phyloP scores from a whole-genome alignment of 2,888 invertebrate genomes.

The Epirrhoe tristata region DNA sequence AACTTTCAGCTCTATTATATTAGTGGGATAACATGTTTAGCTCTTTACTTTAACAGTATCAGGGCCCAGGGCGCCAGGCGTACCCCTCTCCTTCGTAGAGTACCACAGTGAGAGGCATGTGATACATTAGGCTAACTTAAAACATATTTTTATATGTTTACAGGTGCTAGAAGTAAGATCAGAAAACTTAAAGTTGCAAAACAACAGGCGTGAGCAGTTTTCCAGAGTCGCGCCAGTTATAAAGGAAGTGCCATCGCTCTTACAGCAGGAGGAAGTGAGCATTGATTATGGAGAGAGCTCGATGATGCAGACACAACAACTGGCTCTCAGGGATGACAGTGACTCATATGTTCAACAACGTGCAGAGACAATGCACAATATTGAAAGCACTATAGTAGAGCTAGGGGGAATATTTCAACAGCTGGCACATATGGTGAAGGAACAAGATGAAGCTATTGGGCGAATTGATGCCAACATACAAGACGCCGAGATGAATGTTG shows the following conservation, averaged over 20 bases:
- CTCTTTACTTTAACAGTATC: too few species aligned
- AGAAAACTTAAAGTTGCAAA: constrained; percentile 98
- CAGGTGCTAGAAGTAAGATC: constrained; percentile 97
- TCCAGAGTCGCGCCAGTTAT: constrained; percentile 77
- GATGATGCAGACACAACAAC: constrained; percentile 84
- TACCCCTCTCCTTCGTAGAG: too few species aligned
- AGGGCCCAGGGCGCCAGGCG: too few species aligned
- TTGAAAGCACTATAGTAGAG: constrained; percentile 99
- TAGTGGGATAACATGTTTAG: too few species aligned
- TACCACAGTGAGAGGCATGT: too few species aligned
- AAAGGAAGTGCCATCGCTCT: constrained; percentile 74
- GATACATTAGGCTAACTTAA: background rate
- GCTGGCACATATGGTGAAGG: constrained; percentile 98
- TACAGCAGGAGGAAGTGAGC: constrained; percentile 90
- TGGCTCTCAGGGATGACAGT: constrained; percentile 92
- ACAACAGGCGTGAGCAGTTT: constrained; percentile 96
- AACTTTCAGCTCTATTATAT: too few species aligned
- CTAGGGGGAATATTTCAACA: constrained; percentile 99
- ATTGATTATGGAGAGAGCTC: constrained; percentile 92
- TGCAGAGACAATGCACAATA: constrained; percentile 99
- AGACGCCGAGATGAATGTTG: constrained; percentile 97
- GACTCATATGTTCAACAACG: constrained; percentile 96
- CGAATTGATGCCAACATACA: constrained; percentile 99
- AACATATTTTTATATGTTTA: constrained; percentile 32
- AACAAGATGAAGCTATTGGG: constrained; percentile 99